Conservation (phyloP, 2,113 vertebrate genomes). For the zebrafish (Danio rerio) region DNA sequence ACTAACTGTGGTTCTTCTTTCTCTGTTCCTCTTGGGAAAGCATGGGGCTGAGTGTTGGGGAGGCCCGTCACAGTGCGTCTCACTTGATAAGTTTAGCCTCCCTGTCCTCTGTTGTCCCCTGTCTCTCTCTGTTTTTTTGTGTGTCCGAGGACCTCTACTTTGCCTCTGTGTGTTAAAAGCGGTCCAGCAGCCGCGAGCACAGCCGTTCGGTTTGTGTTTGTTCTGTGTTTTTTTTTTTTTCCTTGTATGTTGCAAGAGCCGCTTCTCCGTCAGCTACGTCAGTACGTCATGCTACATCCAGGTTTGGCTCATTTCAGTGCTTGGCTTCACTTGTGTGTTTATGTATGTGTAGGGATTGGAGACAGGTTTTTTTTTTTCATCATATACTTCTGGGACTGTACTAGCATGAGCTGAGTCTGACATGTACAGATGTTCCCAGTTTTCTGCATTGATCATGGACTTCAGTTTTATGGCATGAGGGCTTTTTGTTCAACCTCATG, state of each 20-base stretch:
- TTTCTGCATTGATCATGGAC: conserved; percentile 38
- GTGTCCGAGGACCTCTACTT: conserved; percentile 55
- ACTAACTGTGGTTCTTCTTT: conserved; percentile 50
- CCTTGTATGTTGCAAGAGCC: conserved; percentile 71
- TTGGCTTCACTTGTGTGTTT: conserved; percentile 64
- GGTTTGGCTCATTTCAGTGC: conserved; percentile 62
- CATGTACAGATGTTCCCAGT: conserved; percentile 28
- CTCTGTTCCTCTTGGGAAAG: conserved; percentile 53
- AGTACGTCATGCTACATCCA: conserved; percentile 66
- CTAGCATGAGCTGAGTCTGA: conserved; percentile 32
- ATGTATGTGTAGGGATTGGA: conserved; percentile 45
- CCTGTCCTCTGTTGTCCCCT: conserved; percentile 41
- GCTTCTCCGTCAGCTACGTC: conserved; percentile 66
- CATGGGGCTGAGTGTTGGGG: conserved; percentile 62
- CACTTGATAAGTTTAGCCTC: conserved; percentile 49
- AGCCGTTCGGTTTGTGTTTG: conserved; percentile 68
- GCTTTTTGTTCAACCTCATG: not conserved
- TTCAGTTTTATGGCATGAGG: conserved; percentile 34
- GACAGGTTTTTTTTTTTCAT: conserved; percentile 21
- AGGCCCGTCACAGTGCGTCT: conserved; percentile 51
- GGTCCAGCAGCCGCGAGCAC: conserved; percentile 62
- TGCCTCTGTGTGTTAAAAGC: conserved; percentile 61
- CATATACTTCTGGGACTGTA: conserved; percentile 35
- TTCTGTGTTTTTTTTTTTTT: conserved; percentile 61
- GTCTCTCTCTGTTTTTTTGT: conserved; percentile 34